Evolutionary conservation across 2,888 invertebrate species (phyloP).

Genomic region (Ectemnius lituratus): DNA sequence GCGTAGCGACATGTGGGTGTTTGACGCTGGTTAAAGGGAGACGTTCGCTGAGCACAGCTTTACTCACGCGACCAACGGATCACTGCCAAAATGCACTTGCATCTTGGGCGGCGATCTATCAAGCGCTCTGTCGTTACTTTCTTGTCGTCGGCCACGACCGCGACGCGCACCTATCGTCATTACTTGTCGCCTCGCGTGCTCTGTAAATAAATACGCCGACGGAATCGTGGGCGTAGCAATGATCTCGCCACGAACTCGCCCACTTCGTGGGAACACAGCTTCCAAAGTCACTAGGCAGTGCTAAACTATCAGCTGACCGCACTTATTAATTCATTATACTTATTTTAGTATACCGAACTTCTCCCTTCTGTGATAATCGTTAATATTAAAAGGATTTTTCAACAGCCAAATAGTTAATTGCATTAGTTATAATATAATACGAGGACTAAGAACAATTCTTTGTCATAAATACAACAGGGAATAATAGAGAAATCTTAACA

Average conservation of each 20-base stretch:
- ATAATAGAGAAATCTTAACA: too few relatives aligned
- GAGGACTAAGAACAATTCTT: too few relatives aligned
- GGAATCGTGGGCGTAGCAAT: constrained; percentile 5
- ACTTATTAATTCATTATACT: too few relatives aligned
- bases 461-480: too few relatives aligned
- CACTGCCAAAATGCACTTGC: constrained; percentile 35
- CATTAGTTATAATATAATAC: too few relatives aligned
- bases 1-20: constrained; percentile 19
- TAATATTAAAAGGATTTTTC: too few relatives aligned
- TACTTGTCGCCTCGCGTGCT: constrained; percentile 3
- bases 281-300: too few relatives aligned
- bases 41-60: constrained; percentile 1
- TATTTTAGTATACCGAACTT: too few relatives aligned
- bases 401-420: too few relatives aligned
- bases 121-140: constrained; percentile 32
- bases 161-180: constrained; percentile 11
- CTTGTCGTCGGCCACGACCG: constrained; percentile 15
- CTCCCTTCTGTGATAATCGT: too few relatives aligned
- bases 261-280: not conserved
- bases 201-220: constrained; percentile 16
- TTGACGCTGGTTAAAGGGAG: not conserved
- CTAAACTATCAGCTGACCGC: too few relatives aligned
- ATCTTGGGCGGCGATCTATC: constrained; percentile 25
- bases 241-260: constrained; percentile 1
- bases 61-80: constrained; percentile 15